phyloP scores from a whole-genome alignment of 2,797 vertebrate species.

The Vireo griseus region DNA sequence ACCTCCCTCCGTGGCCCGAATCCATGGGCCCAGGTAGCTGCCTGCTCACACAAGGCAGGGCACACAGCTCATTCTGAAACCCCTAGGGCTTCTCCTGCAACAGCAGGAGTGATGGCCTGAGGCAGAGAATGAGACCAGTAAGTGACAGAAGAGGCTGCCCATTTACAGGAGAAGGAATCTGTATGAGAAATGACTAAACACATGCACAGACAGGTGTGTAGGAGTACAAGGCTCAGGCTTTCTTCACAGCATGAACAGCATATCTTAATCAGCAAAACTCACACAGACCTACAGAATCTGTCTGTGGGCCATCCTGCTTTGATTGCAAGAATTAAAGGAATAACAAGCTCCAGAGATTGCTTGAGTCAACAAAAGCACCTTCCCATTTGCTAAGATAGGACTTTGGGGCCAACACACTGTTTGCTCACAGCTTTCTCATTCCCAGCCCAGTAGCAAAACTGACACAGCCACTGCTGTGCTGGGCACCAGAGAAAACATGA shows the following conservation, averaged over 20 bases:
- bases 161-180: background rate
- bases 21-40: background rate
- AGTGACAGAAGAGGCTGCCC: background rate
- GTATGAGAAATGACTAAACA: background rate
- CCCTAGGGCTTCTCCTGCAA: background rate
- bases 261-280: background rate
- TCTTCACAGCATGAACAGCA: background rate
- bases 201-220: background rate
- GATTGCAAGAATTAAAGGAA: background rate
- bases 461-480: background rate
- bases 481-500: background rate
- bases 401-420: accelerated
- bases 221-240: background rate
- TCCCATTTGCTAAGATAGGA: background rate
- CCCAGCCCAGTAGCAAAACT: background rate
- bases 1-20: background rate
- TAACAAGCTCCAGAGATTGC: background rate
- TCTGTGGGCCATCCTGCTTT: background rate
- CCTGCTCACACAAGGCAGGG: background rate
- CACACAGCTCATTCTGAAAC: background rate
- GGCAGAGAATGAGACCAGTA: background rate
- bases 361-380: background rate
- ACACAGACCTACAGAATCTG: background rate
- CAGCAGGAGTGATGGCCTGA: background rate
- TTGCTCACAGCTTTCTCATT: background rate